These are phyloP conservation scores for Macquaria australasica DNA, from an alignment of 2,113 vertebrate genomes.

Conservation along the genomic window DNA sequence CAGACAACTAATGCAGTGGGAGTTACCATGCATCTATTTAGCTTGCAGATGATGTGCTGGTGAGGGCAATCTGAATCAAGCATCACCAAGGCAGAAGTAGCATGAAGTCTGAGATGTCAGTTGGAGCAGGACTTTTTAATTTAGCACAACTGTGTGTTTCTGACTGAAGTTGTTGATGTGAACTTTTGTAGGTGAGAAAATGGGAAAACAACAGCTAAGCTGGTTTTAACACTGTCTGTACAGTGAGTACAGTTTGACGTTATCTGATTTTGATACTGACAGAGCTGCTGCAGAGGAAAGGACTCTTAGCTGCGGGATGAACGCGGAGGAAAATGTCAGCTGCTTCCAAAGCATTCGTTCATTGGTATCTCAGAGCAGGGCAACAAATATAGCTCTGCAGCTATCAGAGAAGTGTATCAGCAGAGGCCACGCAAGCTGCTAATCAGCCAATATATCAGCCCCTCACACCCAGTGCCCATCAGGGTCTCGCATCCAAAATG, in stretches of 20 bases:
- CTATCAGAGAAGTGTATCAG: conserved; percentile 62
- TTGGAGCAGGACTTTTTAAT: conserved; percentile 27
- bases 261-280: conserved; percentile 70
- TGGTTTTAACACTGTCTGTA: conserved; percentile 43
- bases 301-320: conserved; percentile 65
- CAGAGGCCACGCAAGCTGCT: conserved; percentile 41
- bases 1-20: conserved; percentile 17
- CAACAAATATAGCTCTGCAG: conserved; percentile 48
- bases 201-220: conserved; percentile 61
- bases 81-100: conserved; percentile 24
- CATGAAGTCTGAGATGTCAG: conserved; percentile 21
- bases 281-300: conserved; percentile 49
- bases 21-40: conserved; percentile 26
- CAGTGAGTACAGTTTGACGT: conserved; percentile 28
- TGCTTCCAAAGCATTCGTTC: conserved; percentile 59
- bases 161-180: conserved; percentile 35
- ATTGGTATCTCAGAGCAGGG: conserved; percentile 45
- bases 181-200: conserved; percentile 48
- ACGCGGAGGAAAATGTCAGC: conserved; percentile 68
- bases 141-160: conserved; percentile 41
- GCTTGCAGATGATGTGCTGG: conserved; percentile 14
- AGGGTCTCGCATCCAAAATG: conserved; percentile 31
- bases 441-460: conserved; percentile 58
- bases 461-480: conserved; percentile 35
- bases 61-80: conserved; percentile 25